phyloP scores from a whole-genome alignment of 2,113 vertebrate species.

The Trematocara zebra region DNA sequence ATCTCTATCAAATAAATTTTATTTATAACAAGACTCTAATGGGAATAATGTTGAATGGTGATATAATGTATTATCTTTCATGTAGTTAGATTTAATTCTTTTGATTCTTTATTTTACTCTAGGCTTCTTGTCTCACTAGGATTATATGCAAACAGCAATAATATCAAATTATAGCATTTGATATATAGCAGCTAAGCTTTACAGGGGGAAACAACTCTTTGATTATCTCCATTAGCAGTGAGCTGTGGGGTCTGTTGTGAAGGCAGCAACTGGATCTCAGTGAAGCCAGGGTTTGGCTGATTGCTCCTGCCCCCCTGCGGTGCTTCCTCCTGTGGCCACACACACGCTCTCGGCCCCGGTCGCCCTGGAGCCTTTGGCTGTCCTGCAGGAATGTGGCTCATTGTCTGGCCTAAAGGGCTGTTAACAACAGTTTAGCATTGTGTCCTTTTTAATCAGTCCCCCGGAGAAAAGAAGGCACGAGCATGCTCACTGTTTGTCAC shows the following conservation, averaged over 20 bases:
- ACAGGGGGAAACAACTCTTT: slow-evolving; percentile 31
- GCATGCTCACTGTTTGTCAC: slow-evolving; percentile 54
- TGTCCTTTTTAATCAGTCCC: slow-evolving; percentile 42
- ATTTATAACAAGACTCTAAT: neutral
- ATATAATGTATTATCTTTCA: neutral
- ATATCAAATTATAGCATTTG: neutral
- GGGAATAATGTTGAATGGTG: neutral
- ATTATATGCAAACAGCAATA: neutral
- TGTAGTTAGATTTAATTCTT: neutral
- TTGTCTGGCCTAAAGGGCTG: slow-evolving; percentile 66
- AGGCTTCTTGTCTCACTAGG: neutral
- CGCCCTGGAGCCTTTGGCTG: slow-evolving; percentile 40
- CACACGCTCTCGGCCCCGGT: slow-evolving; percentile 53
- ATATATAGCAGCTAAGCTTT: slow-evolving; percentile 3
- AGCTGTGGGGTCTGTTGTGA: slow-evolving; percentile 38
- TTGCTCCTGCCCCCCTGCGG: slow-evolving; percentile 50
- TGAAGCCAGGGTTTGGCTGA: slow-evolving; percentile 39
- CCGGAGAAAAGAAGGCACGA: slow-evolving; percentile 60
- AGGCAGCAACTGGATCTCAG: neutral
- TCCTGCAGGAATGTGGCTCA: slow-evolving; percentile 64
- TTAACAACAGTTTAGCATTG: slow-evolving; percentile 66
- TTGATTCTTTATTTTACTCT: neutral
- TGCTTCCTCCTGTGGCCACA: slow-evolving; percentile 64
- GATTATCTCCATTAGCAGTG: slow-evolving; percentile 42
- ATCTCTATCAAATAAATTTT: neutral